Evolutionary conservation across 2,113 vertebrate genomes (phyloP).

Genomic region (Pheucticus melanocephalus): DNA sequence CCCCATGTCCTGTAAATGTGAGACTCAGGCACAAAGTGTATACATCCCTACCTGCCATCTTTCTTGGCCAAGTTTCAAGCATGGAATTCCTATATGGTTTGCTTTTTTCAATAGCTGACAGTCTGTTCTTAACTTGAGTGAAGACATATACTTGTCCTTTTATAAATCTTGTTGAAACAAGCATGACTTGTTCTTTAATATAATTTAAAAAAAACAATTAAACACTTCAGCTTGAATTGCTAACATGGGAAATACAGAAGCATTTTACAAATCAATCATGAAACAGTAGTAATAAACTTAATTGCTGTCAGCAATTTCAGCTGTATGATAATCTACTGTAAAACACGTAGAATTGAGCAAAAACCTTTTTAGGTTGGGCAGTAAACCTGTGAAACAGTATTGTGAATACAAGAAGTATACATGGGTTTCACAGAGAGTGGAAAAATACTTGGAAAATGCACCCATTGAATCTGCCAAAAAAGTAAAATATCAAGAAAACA

Average conservation of each 20-base stretch:
- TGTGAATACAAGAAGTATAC: neutral
- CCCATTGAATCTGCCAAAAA: neutral
- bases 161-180: neutral
- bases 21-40: neutral
- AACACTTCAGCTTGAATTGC: neutral
- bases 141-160: neutral
- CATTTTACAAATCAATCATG: neutral
- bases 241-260: neutral
- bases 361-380: neutral
- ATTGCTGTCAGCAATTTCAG: neutral
- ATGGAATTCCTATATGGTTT: neutral
- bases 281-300: neutral
- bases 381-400: neutral
- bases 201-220: neutral
- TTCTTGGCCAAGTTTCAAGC: neutral
- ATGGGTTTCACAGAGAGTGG: accelerated
- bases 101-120: neutral
- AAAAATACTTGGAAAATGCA: neutral
- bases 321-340: neutral
- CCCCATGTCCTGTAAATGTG: neutral
- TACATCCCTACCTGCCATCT: neutral
- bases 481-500: neutral
- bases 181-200: neutral
- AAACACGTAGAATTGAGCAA: neutral
- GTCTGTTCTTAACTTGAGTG: neutral